A percentile compares a stretch with the other conserved stretches of the same genome.
These are phyloP conservation scores for Chroicocephalus ridibundus DNA, from an alignment of 2,113 vertebrate species.

Conservation along the genomic window DNA sequence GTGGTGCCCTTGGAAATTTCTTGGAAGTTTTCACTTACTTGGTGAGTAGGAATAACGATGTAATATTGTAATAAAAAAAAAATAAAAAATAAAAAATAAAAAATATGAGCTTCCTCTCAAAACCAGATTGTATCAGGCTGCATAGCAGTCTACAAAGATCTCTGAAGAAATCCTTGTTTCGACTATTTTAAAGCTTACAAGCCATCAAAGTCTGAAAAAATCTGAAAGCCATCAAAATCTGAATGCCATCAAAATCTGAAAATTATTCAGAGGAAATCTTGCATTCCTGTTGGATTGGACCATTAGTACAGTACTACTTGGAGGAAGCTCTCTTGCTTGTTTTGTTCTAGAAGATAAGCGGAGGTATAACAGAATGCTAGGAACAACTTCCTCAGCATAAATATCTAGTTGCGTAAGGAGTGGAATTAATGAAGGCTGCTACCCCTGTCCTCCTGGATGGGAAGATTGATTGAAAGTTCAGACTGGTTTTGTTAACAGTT, in stretches of 20 bases:
- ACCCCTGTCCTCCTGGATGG: not conserved
- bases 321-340: not conserved
- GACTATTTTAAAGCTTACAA: not conserved
- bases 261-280: not conserved
- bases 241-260: not conserved
- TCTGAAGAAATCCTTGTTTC: not conserved
- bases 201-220: not conserved
- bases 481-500: not conserved
- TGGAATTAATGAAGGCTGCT: not conserved
- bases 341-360: not conserved
- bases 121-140: not conserved
- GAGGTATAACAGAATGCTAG: not conserved
- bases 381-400: not conserved
- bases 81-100: not conserved
- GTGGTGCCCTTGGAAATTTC: not conserved
- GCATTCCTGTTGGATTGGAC: not conserved
- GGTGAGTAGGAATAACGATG: not conserved
- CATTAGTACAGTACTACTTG: no score
- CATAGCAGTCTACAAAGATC: not conserved
- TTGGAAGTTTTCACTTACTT: not conserved
- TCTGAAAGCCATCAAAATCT: no score
- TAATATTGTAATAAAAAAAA: not conserved
- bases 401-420: not conserved
- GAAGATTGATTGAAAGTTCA: not conserved
- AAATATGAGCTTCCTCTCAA: not conserved